Conservation (phyloP, 2,888 invertebrate genomes). For the Stictocephala bisonia region DNA sequence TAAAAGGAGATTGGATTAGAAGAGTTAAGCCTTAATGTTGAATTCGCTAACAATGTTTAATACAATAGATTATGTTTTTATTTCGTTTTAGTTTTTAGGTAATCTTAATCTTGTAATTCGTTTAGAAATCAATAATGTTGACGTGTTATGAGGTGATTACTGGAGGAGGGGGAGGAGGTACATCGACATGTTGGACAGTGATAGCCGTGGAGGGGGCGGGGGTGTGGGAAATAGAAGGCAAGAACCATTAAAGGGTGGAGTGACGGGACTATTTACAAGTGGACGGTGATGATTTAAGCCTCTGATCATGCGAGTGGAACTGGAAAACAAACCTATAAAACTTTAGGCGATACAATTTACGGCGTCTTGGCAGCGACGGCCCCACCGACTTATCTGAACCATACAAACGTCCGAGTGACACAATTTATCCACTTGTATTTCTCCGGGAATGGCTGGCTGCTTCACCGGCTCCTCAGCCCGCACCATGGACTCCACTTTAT, state of each 20-base stretch:
- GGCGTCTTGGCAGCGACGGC: constrained; percentile 31
- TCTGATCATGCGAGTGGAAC: constrained; percentile 46
- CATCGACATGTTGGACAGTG: too few species aligned
- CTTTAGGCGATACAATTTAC: constrained; percentile 47
- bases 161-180: too few species aligned
- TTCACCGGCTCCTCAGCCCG: constrained; percentile 49
- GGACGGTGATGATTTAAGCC: constrained; percentile 42
- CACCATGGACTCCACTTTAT: constrained; percentile 47
- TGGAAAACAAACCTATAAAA: constrained; percentile 48
- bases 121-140: too few species aligned
- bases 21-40: too few species aligned
- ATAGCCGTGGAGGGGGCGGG: background rate
- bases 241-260: constrained; percentile 20
- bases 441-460: constrained; percentile 45
- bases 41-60: too few species aligned
- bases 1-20: too few species aligned
- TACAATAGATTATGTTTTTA: too few species aligned
- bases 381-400: constrained; percentile 39
- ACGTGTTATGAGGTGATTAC: too few species aligned
- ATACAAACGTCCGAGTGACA: constrained; percentile 32
- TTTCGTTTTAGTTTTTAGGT: too few species aligned
- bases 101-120: too few species aligned
- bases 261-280: constrained; percentile 32
- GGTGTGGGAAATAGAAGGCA: constrained; percentile 21
- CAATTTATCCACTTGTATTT: constrained; percentile 44